Base-by-base conservation (phyloP, 2,888 invertebrate genomes). In the Vesta saturnalis region DNA sequence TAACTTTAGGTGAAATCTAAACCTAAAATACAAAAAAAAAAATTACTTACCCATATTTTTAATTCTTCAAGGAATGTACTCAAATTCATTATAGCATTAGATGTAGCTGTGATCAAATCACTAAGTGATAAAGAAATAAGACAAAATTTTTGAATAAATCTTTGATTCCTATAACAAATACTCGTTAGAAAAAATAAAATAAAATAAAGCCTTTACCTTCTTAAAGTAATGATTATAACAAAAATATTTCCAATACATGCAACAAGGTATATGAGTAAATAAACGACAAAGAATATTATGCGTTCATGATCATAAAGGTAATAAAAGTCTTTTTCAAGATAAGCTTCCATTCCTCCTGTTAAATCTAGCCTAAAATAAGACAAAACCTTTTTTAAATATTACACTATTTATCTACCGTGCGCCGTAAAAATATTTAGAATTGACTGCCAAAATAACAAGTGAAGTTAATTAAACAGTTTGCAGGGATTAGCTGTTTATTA, bases 121-220 rank as follows among this genome's bases (percentile, higher is more conserved):
- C 87, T 86, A 30, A 85, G 46, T n/a, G 86, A 84, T 69, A 88
- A 75, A 0, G 87, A 86, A 15, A 87, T 82, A 4, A 87, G 81
- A 63, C 85, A 86, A 30, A 81, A 80, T 68, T 87, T 86, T 70
- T 87, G 87, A 30, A 88, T 81, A n/a, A 83, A 83, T n/a, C 87
- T 81, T 59, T 85, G 80, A 64, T 87, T 85, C 55, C 87, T 85
- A 15, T 21, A 59, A 59, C 5, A 8, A 21, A 19, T n/a, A n/a
- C 52, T 61, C 12, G 8, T 54, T 54, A n/a, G 30, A 22, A 54
- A 47, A 19, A 61, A n/a, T 14, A 22, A 16, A 18, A 23, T 12
- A 16, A 12, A 46, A 16, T 12, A 14, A 15, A 18, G 35, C 15
- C 19, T 46, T 23, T 72, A 77, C 78, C 77, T 75, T 65, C 62